Evolutionary conservation across 1,140 invertebrate species (phyloP), one percentile per base, ranked within the genome.

Genomic region (Leptoteleia sp.): DNA sequence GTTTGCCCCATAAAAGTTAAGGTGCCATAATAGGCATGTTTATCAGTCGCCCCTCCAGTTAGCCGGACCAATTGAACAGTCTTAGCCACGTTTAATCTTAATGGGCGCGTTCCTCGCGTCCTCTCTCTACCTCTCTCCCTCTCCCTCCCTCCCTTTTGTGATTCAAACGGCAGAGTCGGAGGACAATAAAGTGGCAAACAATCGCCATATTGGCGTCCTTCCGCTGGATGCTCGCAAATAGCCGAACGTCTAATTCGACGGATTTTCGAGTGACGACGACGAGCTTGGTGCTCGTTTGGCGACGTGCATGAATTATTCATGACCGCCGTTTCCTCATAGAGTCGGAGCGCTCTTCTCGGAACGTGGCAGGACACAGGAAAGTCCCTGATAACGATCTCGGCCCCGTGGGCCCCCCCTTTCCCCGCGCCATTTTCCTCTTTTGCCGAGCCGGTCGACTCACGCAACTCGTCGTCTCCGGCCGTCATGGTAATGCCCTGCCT

Each of bases 351-450:
- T 87, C 86, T 89, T 88, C 87, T 88, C 79, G 85, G 87, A 89
- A 89, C 84, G 83, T 87, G 82, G 84, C 85, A 89, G 87, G 86
- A 88, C 87, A 86, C 88, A 88, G 86, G 87, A 89, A 89, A 87
- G 86, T 82, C 48, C 55, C n/a, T 67, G 88, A 89, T 88, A 88
- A 87, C 79, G 79, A 88, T 88, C 87, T 83, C 45, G 16, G 31
- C 54, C 31, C 55, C 35, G 52, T n/a, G n/a, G n/a, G n/a, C n/a
- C n/a, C n/a, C n/a, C 76, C 19, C 43, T 37, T 62, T 67, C 72
- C 76, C 62, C 68, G 35, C 70, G 27, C 38, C 75, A 55, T 76
- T 76, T 80, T 73, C 75, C 65, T 77, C 55, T 73, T n/a, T 38
- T 71, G 67, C 47, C 67, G 52, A 57, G 57, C 38, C 50, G 55